Evolutionary conservation across 1,140 invertebrate species (phyloP), one percentile per base, ranked within the genome.

Genomic region (Diorhabda elongata): DNA sequence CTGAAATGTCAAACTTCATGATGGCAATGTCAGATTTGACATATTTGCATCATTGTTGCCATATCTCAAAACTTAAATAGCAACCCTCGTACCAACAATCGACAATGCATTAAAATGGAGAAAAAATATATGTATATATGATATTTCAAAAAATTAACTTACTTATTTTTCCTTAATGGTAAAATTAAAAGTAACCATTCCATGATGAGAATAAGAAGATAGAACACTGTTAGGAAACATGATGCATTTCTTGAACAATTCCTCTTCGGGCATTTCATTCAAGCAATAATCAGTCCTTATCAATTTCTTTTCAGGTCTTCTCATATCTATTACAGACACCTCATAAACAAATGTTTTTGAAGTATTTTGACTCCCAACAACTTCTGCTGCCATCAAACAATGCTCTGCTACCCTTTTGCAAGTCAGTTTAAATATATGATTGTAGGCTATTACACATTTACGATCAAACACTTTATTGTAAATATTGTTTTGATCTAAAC

Each of bases 211-310:
- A 66, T 76, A 77, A 6, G 72, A 74, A 42, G 71, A 69, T 26
- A 77, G 57, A 9, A 74, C 72, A 65, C 64, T 75, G 47, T 74
- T 76, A 4, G 75, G 76, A 59, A 77, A 70, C 63, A 72, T 69
- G 42, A 75, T 71, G 61, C 75, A 76, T 67, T 71, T 73, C 64
- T 76, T 76, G 68, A 77, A 75, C 61, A 77, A 61, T 42, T 75
- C 74, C 41, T 76, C 75, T 57, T 69, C 66, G 44, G 70, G 69
- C 45, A 73, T 75, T 65, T 76, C 71, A 61, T 72, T 75, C 11
- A 76, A 70, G 69, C 76, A 77, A 9, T 76, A 68, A 69, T 77
- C 75, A 7, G 71, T 73, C 42, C 72, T 68, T 11, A 75, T 76
- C 44, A 77, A 44, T 60, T 73, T 71, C 56, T 74, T 72, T 52